Evolutionary conservation across 2,113 vertebrate genomes (phyloP).

Genomic region (Pomatostomus ruficeps): DNA sequence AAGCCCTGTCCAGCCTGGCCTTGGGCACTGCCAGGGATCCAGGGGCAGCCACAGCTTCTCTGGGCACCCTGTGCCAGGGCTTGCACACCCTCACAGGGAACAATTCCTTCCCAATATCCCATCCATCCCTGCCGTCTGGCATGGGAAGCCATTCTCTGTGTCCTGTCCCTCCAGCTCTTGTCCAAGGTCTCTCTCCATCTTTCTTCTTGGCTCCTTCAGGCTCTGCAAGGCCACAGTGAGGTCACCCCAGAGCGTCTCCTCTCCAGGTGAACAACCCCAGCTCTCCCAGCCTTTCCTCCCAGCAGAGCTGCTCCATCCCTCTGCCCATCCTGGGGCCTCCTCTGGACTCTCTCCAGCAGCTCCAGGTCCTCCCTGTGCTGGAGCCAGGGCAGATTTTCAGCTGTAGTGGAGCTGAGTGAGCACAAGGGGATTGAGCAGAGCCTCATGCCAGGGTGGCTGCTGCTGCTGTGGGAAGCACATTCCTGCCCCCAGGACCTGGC

Average conservation of each 20-base stretch:
- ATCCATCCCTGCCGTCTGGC: background rate
- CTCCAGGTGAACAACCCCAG: background rate
- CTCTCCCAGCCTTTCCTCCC: background rate
- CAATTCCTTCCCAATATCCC: background rate
- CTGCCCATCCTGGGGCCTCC: background rate
- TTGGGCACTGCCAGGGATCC: background rate
- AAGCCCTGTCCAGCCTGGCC: background rate
- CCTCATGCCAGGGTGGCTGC: background rate
- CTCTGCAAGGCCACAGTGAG: accelerated
- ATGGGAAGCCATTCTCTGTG: background rate
- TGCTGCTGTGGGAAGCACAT: background rate
- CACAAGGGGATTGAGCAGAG: background rate
- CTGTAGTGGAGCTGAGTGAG: background rate
- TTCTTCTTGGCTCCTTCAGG: background rate
- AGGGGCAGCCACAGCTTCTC: background rate
- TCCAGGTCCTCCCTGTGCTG: background rate
- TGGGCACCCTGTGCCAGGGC: background rate
- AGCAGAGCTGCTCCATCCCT: background rate
- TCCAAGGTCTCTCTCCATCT: background rate
- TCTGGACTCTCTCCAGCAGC: background rate
- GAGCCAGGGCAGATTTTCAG: background rate
- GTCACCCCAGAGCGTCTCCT: background rate
- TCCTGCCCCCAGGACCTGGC: background rate
- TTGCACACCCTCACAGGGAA: background rate
- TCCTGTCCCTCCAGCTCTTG: background rate